phyloP scores from a whole-genome alignment of 2,797 vertebrate species.

The Dicrostonyx torquatus region DNA sequence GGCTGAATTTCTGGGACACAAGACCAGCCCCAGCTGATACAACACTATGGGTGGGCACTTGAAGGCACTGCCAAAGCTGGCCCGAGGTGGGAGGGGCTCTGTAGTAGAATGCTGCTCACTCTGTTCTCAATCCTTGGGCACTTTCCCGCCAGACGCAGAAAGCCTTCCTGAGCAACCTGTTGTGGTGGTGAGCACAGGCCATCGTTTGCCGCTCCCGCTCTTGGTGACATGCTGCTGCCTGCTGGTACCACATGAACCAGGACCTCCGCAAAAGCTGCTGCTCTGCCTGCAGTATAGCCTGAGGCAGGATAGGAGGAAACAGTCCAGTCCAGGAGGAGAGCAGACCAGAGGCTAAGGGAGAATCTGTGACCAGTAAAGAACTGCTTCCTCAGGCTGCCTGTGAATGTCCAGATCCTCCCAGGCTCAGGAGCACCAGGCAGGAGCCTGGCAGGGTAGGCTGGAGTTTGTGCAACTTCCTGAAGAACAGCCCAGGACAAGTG shows the following conservation, averaged over 20 bases:
- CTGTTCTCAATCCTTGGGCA: conserved; percentile 72
- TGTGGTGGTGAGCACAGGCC: conserved; percentile 81
- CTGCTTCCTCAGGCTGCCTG: not conserved
- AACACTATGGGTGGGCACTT: accelerated
- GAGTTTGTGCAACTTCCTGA: not conserved
- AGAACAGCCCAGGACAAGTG: not conserved
- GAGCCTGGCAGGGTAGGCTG: not conserved
- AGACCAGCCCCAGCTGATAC: not conserved
- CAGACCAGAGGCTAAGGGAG: not conserved
- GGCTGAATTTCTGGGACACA: not conserved
- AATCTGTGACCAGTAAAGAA: not conserved
- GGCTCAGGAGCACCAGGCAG: not conserved
- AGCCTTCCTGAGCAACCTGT: conserved; percentile 66
- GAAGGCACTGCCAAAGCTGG: not conserved
- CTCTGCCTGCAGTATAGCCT: conserved; percentile 91
- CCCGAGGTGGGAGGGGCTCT: not conserved
- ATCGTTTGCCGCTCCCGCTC: conserved; percentile 79
- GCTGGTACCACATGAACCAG: conserved; percentile 89
- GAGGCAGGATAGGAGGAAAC: not conserved
- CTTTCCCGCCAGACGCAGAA: conserved; percentile 84
- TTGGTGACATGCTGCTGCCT: conserved; percentile 67
- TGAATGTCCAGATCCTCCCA: not conserved
- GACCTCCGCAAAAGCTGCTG: conserved; percentile 76
- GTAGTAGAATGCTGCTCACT: conserved; percentile 78
- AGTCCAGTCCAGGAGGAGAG: not conserved